phyloP scores from a whole-genome alignment of 2,113 vertebrate species.

The Catharus minimus region DNA sequence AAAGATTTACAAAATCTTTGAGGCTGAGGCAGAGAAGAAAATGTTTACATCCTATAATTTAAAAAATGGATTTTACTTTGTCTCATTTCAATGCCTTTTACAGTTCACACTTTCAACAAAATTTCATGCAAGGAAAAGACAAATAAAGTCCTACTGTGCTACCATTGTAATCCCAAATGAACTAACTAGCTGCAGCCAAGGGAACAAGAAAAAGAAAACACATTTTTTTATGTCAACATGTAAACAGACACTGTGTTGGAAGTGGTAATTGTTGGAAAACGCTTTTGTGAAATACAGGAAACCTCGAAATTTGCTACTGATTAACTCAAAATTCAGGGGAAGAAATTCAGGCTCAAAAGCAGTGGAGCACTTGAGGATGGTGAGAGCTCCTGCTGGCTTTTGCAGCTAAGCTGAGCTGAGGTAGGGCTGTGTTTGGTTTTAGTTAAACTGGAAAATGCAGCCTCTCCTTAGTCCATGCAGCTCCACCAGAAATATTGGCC shows the following conservation, averaged over 20 bases:
- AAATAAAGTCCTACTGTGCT: conserved; percentile 26
- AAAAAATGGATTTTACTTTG: not conserved
- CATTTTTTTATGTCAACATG: not conserved
- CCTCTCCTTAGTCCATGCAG: not conserved
- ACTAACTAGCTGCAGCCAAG: not conserved
- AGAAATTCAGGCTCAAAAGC: not conserved
- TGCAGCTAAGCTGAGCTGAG: not conserved
- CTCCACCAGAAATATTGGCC: not conserved
- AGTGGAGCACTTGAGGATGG: not conserved
- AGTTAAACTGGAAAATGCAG: not conserved
- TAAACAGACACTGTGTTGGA: not conserved
- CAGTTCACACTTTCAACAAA: conserved; percentile 17
- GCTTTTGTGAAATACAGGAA: conserved; percentile 10
- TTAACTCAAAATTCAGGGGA: not conserved
- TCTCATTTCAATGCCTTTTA: not conserved
- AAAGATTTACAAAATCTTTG: not conserved
- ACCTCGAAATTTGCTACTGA: not conserved
- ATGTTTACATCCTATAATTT: not conserved
- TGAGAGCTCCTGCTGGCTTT: not conserved
- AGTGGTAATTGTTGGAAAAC: not conserved
- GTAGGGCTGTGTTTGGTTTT: not conserved
- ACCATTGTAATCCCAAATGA: conserved; percentile 24
- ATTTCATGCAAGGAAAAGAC: conserved; percentile 12
- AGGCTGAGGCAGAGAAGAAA: not conserved
- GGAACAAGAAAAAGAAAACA: conserved; percentile 27